Evolutionary conservation across 2,797 vertebrate species (phyloP).

Genomic region (Catamblyrhynchus diadema): DNA sequence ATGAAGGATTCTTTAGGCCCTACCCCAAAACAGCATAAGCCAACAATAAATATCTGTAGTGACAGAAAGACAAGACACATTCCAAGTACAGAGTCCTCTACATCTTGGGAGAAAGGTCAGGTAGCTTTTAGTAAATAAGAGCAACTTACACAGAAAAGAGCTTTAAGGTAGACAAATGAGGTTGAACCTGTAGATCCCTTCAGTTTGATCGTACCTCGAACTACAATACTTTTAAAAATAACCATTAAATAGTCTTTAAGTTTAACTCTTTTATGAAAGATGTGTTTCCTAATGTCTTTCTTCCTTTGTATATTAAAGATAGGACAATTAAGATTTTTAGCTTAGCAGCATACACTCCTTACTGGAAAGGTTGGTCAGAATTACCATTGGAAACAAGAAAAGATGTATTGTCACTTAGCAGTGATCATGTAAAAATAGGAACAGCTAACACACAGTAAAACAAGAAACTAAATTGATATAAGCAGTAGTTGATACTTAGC

Average conservation of each 20-base stretch:
- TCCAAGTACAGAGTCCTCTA: neutral
- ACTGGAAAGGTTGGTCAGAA: neutral
- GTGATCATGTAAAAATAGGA: neutral
- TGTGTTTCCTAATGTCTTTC: neutral
- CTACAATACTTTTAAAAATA: neutral
- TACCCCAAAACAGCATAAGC: neutral
- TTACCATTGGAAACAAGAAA: neutral
- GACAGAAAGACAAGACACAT: constrained; percentile 3
- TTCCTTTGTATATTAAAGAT: neutral
- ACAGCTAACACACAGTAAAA: neutral
- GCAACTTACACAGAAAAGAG: neutral
- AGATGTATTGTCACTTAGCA: neutral
- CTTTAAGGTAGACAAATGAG: constrained; percentile 11
- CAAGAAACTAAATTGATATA: neutral
- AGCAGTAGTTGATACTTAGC: neutral
- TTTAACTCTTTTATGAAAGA: neutral
- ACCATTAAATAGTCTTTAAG: neutral
- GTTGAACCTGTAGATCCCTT: neutral
- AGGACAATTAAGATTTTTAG: neutral
- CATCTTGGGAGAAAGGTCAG: constrained; percentile 23
- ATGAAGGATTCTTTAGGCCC: neutral
- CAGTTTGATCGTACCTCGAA: neutral
- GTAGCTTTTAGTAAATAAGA: neutral
- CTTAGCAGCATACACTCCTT: neutral
- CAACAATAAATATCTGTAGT: constrained; percentile 1